phyloP scores from a whole-genome alignment of 1,140 invertebrate genomes.

The Yoshiicerus persimilis region DNA sequence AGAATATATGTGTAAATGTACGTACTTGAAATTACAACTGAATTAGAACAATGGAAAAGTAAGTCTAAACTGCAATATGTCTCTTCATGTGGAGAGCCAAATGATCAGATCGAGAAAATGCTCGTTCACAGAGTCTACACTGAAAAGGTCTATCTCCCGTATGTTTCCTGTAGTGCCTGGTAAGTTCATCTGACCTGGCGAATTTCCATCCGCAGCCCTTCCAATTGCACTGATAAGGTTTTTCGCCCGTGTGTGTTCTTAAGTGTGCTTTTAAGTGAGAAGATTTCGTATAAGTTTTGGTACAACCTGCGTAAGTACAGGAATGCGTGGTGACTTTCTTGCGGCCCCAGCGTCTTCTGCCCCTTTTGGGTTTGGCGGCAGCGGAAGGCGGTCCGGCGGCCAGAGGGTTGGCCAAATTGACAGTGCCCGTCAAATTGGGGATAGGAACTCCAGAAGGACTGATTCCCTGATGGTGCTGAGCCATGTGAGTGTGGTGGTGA shows the following conservation, averaged over 20 bases:
- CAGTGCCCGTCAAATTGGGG: background rate
- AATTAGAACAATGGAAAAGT: background rate
- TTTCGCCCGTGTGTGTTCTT: slow-evolving; percentile 63
- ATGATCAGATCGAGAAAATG: slow-evolving; percentile 64
- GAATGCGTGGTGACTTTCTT: slow-evolving; percentile 60
- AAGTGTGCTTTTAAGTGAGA: slow-evolving; percentile 77
- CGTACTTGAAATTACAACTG: no score
- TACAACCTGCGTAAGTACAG: slow-evolving; percentile 70
- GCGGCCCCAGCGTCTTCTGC: slow-evolving; percentile 54
- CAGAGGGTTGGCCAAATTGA: background rate
- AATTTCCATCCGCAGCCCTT: slow-evolving; percentile 50
- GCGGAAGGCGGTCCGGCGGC: background rate
- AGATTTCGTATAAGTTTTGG: slow-evolving; percentile 77
- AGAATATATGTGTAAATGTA: no score
- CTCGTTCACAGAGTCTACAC: slow-evolving; percentile 56
- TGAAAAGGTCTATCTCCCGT: slow-evolving; percentile 48
- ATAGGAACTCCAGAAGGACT: background rate
- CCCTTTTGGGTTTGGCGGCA: slow-evolving; percentile 38
- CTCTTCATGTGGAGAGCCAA: slow-evolving; percentile 68
- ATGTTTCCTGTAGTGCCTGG: slow-evolving; percentile 50
- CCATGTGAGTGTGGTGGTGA: background rate
- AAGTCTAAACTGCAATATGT: slow-evolving; percentile 55
- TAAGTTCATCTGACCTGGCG: slow-evolving; percentile 47
- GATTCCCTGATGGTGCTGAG: background rate
- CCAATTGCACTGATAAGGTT: slow-evolving; percentile 49